Evolutionary conservation across 1,140 invertebrate species (phyloP), one percentile per base, ranked within the genome.

Genomic region (Microplitis demolitor): DNA sequence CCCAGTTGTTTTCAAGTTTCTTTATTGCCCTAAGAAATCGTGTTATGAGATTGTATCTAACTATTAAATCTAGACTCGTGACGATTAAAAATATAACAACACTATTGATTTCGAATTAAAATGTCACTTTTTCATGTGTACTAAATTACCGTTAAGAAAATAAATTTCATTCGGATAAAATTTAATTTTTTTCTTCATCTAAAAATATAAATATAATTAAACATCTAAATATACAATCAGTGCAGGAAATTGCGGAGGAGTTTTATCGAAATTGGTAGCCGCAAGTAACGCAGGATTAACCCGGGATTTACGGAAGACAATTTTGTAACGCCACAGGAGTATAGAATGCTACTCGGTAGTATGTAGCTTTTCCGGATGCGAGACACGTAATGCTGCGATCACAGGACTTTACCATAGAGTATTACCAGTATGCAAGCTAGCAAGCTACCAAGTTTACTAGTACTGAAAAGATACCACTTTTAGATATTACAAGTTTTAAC

Each of bases 341-440:
- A 45, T 45, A 45, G 39, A 45, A 45, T 45, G 39, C 11, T 45
- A 45, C 39, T 45, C 39, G 3, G 39, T 45, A 45, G 39, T 33
- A 13, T 50, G 68, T 70, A 73, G 74, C 74, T 79, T 79, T 80
- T 77, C 74, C 77, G 75, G 78, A 84, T 84, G 79, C 80, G 74
- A 78, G 77, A 83, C 82, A 84, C 82, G 81, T 84, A 83, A 80
- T 79, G 66, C 77, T 63, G 71, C 75, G 80, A 74, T 79, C 78
- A 80, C 76, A 80, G 79, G 77, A 77, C 76, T 81, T 45, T 79
- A 79, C 76, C 53, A 76, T 76, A 24, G 11, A 62, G 75, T 79
- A 81, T 78, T 78, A 72, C 67, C 39, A 45, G 39, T 45, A 45
- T 45, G 56, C 73, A 77, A 82, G 77, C 80, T 77, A 75, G 78